Evolutionary conservation across 1,140 invertebrate genomes (phyloP), one percentile per base, ranked within the genome.

Genomic region (Penaeus japonicus): DNA sequence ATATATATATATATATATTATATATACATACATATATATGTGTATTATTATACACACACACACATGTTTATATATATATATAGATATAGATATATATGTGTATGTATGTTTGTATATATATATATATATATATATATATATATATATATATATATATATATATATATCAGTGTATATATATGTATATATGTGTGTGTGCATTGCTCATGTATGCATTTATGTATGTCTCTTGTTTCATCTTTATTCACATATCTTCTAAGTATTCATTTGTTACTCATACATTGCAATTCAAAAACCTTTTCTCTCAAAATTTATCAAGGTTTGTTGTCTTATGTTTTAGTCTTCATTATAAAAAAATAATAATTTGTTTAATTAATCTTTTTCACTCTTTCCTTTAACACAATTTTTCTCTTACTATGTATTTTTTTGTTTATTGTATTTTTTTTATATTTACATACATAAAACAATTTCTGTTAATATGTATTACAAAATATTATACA

Each of bases 1-100:
- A 78, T 39, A 78, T 78, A 78, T 78, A 78, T 78, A 39, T 35
- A 39, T 78, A 78, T 78, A 78, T 78, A 78, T 77, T 47, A 47
- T 47, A 15, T 12, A 47, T 47, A 47, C 15, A 47, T 47, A 12
- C 15, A 47, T 15, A 47, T 47, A 47, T 47, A 47, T 47, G 5
- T 47, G 15, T 47, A 47, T 10, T 0, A 1, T 32, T 35, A 35
- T 78, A 78, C 32, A 78, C 32, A 35, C 32, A 35, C 32, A 35
- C 32, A 35, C 32, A 35, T 78, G 20, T 78, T 15, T 78, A 35
- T 78, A 35, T 78, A 35, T 78, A 78, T 78, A 35, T 35, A 78
- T 78, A 35, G 2, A 32, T 77, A 35, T 78, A 35, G 30, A 35
- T 78, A 35, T 78, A 35, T 78, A 0, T 78, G 18, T 78, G 32